These are phyloP conservation scores for Lagodon rhomboides DNA, from an alignment of 2,797 vertebrate genomes.

Conservation along the genomic window DNA sequence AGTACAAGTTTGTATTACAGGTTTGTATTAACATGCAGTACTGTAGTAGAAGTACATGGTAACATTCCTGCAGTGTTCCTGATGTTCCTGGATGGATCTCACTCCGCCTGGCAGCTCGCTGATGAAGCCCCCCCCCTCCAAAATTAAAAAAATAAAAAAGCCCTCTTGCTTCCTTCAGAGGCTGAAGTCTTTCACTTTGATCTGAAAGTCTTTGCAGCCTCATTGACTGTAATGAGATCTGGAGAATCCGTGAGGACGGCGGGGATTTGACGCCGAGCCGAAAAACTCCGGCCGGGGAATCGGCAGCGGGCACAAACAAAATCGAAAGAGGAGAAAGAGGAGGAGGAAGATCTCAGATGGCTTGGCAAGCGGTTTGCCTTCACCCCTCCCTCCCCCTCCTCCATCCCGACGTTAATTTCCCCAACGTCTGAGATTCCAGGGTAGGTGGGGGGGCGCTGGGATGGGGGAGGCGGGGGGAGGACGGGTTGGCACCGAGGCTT, in stretches of 20 bases:
- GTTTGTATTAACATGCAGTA: not conserved
- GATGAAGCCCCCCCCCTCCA: not conserved
- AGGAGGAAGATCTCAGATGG: slow-evolving; percentile 83
- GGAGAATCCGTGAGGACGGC: slow-evolving; percentile 85
- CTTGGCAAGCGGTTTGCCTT: slow-evolving; percentile 83
- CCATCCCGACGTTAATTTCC: slow-evolving; percentile 85
- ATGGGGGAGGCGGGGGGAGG: slow-evolving; percentile 35
- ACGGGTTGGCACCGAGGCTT: slow-evolving; percentile 71
- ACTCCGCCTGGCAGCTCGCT: not conserved
- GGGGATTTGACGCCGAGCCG: slow-evolving; percentile 84
- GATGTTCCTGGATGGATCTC: slow-evolving; percentile 68
- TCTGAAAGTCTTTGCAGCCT: slow-evolving; percentile 86
- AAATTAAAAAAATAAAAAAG: slow-evolving; percentile 47
- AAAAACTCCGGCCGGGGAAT: slow-evolving; percentile 83
- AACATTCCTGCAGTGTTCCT: slow-evolving; percentile 23
- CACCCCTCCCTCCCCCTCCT: slow-evolving; percentile 63
- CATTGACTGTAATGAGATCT: slow-evolving; percentile 88
- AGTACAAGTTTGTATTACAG: not conserved
- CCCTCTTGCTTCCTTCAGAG: slow-evolving; percentile 62
- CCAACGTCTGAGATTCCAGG: slow-evolving; percentile 84
- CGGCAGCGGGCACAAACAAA: slow-evolving; percentile 83
- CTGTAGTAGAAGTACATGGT: not conserved
- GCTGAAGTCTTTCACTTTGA: slow-evolving; percentile 85
- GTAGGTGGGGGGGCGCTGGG: slow-evolving; percentile 54
- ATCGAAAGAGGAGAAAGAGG: slow-evolving; percentile 75